Percentiles rank a stretch among this genome's conserved stretches.
phyloP scores from a whole-genome alignment of 92 coral and sea anemone genomes.

The Siderastrea radians region DNA sequence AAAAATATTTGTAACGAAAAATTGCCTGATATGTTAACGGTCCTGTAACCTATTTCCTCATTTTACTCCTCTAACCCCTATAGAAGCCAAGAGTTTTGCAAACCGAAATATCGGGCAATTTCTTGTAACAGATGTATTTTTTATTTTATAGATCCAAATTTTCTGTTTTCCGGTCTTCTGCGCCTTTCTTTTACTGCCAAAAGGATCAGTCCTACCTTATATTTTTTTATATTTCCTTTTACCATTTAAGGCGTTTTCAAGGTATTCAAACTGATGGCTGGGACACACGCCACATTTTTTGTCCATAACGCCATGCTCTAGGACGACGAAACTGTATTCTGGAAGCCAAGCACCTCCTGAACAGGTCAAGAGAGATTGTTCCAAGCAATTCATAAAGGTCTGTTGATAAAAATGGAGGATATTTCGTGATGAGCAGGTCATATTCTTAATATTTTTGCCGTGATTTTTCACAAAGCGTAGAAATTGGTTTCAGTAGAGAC shows the following conservation, averaged over 20 bases:
- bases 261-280: constrained; percentile 44
- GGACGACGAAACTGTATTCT: constrained; percentile 75
- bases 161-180: background rate
- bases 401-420: constrained; percentile 15
- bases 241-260: constrained; percentile 54
- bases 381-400: constrained; percentile 79
- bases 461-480: background rate
- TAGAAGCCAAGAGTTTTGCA: too few species aligned
- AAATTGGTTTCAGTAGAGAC: too few species aligned
- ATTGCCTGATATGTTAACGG: too few species aligned
- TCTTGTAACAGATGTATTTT: too few species aligned
- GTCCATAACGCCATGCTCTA: constrained; percentile 91
- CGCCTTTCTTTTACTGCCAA: background rate
- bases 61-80: too few species aligned
- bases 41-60: too few species aligned
- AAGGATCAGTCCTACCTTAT: background rate
- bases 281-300: constrained; percentile 71
- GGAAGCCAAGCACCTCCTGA: constrained; percentile 63
- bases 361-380: constrained; percentile 18
- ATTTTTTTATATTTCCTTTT: background rate
- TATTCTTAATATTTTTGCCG: background rate
- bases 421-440: background rate
- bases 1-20: too few species aligned
- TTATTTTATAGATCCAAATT: too few species aligned
- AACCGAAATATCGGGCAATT: too few species aligned